Evolutionary conservation across 2,888 invertebrate species (phyloP).

Genomic region (Dryobotodes eremita): DNA sequence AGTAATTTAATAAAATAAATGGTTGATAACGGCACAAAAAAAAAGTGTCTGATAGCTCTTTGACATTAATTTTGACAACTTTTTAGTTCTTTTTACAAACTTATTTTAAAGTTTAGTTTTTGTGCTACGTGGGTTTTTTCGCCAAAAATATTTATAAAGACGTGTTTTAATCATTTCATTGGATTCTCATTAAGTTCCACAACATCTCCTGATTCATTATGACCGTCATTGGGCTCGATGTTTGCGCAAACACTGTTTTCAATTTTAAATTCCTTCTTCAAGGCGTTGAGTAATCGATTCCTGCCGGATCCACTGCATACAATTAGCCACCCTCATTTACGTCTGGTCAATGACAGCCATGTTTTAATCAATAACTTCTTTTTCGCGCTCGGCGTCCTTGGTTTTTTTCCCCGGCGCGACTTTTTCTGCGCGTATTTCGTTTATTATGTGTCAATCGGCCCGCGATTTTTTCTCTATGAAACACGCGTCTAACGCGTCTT

Average conservation of each 20-base stretch:
- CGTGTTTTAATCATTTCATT: conserved; percentile 14
- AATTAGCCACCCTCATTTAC: conserved; percentile 90
- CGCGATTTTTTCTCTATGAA: conserved; percentile 77
- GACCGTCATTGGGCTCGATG: conserved; percentile 38
- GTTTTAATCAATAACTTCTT: conserved; percentile 91
- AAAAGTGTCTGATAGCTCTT: not conserved
- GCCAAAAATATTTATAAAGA: no score
- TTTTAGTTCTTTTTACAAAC: conserved; percentile 28
- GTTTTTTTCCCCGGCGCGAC: conserved; percentile 90
- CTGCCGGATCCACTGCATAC: conserved; percentile 85
- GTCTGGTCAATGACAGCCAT: conserved; percentile 90
- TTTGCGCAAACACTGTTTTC: conserved; percentile 66
- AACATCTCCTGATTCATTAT: conserved; percentile 51
- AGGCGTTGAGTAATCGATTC: conserved; percentile 79
- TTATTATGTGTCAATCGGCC: conserved; percentile 88
- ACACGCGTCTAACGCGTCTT: conserved; percentile 75
- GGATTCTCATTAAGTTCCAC: conserved; percentile 36
- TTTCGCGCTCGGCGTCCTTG: conserved; percentile 89
- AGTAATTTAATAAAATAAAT: conserved; percentile 2
- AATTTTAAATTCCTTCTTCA: conserved; percentile 73
- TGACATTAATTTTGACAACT: not conserved
- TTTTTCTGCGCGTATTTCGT: conserved; percentile 89
- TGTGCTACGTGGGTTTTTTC: not conserved
- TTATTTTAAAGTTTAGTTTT: conserved; percentile 28
- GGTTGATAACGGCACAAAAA: not conserved